Conservation (phyloP, 2,113 vertebrate genomes). For the Ramphastos sulfuratus region DNA sequence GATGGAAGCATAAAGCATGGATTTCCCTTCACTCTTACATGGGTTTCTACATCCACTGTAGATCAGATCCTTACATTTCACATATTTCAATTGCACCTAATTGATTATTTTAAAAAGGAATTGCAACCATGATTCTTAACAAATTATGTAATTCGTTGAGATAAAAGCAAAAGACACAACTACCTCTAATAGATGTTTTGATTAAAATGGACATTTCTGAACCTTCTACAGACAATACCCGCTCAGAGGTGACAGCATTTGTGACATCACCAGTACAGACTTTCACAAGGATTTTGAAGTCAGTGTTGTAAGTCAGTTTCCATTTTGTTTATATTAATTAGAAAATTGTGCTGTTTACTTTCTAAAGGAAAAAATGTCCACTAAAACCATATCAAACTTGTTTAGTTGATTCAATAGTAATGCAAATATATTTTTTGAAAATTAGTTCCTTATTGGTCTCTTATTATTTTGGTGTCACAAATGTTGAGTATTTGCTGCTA, state of each 20-base stretch:
- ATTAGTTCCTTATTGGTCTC: neutral
- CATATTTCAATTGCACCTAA: neutral
- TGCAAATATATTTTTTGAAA: slow-evolving; percentile 3
- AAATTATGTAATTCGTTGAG: neutral
- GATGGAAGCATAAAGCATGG: neutral
- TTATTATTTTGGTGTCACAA: slow-evolving; percentile 57
- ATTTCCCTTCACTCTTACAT: neutral
- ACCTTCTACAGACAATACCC: slow-evolving; percentile 49
- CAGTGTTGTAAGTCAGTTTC: slow-evolving; percentile 46
- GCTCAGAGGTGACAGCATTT: slow-evolving; percentile 63
- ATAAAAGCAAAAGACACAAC: neutral
- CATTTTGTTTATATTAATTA: slow-evolving; percentile 35
- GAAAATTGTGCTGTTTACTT: slow-evolving; percentile 26
- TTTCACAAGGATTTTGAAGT: slow-evolving; percentile 61
- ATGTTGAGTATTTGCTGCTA: slow-evolving; percentile 36
- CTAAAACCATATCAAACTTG: neutral
- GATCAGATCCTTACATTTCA: neutral
- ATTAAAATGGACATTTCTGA: slow-evolving; percentile 62
- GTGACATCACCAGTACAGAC: slow-evolving; percentile 62
- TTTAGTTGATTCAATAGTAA: neutral
- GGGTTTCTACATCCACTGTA: neutral
- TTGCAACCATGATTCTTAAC: neutral
- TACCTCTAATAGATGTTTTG: slow-evolving; percentile 17
- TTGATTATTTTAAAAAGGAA: neutral
- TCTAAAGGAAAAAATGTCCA: neutral